Base-by-base conservation (phyloP, 2,113 vertebrate species). In the Crocuta crocuta region DNA sequence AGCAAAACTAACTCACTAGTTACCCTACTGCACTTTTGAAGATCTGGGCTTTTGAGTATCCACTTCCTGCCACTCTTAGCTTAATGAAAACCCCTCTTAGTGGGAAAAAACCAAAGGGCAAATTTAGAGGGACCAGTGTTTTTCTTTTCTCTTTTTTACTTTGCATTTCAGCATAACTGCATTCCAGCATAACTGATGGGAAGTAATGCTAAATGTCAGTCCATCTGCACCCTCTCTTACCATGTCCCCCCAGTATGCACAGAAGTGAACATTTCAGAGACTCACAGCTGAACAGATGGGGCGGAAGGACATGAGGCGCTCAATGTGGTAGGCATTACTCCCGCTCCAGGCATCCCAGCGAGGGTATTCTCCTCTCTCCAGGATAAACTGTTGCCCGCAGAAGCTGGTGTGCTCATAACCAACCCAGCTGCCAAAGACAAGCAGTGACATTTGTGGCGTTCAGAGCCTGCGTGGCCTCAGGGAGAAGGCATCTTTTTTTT, bases 331-430 rank as follows among this genome's bases (percentile, higher is more conserved):
- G 98, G 99, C 99, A 15, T 99, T 99, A 99, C 99, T 99, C 97
- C 99, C 99, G 0, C 99, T 99, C 99, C 99, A 99, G 45, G 99
- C 99, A 58, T 99, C 99, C 99, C 99, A 99, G 97, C 99, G 99
- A 33, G 99, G 99, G 97, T 99, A 99, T 97, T 99, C 99, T 95
- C 99, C 99, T 98, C 99, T 99, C 98, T 99, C 99, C 99, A 99
- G 98, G 97, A 99, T 99, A 98, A 99, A 99, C 99, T 99, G 99
- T 98, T 99, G 99, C 91, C 99, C 99, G 73, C 99, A 99, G 99
- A 99, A 99, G 90, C 99, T 99, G 94, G 99, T 99, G 98, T 99
- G 99, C 96, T 99, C 99, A 2, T 99, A 99, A 97, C 99, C 99
- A 39, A 99, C 98, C 99, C 99, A 99, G 98, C 99, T 99, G 98